These are phyloP conservation scores for Antheraea mylitta DNA, from an alignment of 1,140 invertebrate species.

Conservation along the genomic window DNA sequence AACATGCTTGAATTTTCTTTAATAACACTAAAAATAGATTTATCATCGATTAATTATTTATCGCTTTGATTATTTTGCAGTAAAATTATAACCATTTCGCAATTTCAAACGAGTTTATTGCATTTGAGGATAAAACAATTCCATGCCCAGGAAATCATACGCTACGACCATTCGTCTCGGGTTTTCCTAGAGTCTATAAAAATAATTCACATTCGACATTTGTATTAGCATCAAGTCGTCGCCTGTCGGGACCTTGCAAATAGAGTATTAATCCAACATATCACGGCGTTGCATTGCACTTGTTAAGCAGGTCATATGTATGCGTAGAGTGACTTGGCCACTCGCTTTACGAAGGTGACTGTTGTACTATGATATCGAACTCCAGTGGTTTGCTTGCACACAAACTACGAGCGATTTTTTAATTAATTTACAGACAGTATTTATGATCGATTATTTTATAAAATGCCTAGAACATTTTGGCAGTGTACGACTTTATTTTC, in stretches of 20 bases:
- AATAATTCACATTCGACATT: slow-evolving; percentile 14
- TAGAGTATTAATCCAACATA: slow-evolving; percentile 37
- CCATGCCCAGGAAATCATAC: background rate
- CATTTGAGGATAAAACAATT: background rate
- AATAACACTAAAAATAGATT: too few relatives aligned
- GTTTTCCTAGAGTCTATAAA: slow-evolving; percentile 10
- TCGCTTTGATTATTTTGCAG: too few relatives aligned
- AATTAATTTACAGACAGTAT: too few relatives aligned
- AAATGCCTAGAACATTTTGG: too few relatives aligned
- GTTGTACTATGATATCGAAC: background rate
- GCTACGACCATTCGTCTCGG: background rate
- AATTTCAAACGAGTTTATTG: too few relatives aligned
- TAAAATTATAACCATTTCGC: too few relatives aligned
- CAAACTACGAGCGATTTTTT: background rate
- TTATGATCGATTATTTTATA: too few relatives aligned
- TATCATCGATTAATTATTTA: too few relatives aligned
- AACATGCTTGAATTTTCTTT: too few relatives aligned
- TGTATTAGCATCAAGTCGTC: slow-evolving; percentile 21
- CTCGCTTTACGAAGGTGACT: slow-evolving; percentile 15
- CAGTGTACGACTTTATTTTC: too few relatives aligned
- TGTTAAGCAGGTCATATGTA: slow-evolving; percentile 51
- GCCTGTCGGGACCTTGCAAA: slow-evolving; percentile 35
- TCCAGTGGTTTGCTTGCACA: background rate
- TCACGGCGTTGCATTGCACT: slow-evolving; percentile 51
- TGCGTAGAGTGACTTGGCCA: slow-evolving; percentile 29